phyloP scores from a whole-genome alignment of 2,797 vertebrate genomes.

The Fringilla coelebs region DNA sequence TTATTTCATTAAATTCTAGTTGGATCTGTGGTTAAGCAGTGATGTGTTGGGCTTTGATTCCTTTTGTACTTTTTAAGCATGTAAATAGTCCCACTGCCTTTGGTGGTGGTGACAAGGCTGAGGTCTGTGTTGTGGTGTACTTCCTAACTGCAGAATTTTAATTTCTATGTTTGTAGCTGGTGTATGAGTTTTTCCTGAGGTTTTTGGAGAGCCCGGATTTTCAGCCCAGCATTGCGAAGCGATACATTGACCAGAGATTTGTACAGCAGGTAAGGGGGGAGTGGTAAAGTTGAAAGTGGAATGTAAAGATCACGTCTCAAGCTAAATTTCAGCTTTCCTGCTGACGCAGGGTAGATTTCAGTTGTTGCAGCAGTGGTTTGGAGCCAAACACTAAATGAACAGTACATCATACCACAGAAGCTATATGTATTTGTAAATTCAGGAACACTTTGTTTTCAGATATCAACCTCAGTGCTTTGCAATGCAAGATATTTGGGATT shows the following conservation, averaged over 20 bases:
- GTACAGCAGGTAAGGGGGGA: constrained; percentile 89
- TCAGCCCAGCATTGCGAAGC: constrained; percentile 94
- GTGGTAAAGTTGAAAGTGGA: neutral
- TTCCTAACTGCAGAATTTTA: neutral
- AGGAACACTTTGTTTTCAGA: neutral
- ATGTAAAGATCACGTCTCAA: neutral
- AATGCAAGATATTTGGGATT: neutral
- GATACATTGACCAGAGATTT: constrained; percentile 97
- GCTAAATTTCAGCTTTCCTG: neutral
- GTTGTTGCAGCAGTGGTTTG: neutral
- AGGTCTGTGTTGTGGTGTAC: neutral
- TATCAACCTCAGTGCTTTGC: neutral
- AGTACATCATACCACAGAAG: neutral
- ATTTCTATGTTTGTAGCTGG: constrained; percentile 80
- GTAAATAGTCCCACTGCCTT: neutral
- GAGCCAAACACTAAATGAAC: neutral
- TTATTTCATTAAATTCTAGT: neutral
- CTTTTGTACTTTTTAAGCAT: neutral
- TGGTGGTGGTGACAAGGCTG: neutral
- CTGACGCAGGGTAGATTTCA: neutral
- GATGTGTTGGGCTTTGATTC: neutral
- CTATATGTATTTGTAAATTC: neutral
- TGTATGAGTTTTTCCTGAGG: constrained; percentile 96
- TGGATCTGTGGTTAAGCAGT: neutral
- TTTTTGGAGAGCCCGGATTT: constrained; percentile 98